Evolutionary conservation across 2,113 vertebrate species (phyloP).

Genomic region (Caretta caretta): DNA sequence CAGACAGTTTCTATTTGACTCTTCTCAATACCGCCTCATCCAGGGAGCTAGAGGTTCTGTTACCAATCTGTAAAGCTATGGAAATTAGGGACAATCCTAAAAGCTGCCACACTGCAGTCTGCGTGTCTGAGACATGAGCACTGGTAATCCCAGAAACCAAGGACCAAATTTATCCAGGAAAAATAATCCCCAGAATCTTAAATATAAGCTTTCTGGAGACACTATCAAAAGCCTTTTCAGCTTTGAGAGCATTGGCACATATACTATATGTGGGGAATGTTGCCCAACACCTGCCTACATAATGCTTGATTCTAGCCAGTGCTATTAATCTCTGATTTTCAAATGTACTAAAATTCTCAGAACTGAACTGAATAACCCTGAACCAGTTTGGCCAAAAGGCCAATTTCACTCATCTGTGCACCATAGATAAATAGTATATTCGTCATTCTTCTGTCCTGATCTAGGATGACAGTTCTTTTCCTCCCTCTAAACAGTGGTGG

Average conservation of each 20-base stretch:
- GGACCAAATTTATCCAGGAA: neutral
- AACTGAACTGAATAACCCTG: neutral
- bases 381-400: neutral
- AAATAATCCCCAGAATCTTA: neutral
- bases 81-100: neutral
- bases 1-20: neutral
- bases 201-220: neutral
- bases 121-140: neutral
- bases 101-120: neutral
- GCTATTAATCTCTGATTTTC: neutral
- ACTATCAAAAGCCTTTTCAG: neutral
- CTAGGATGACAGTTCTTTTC: neutral
- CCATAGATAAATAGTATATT: neutral
- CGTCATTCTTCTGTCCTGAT: neutral
- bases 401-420: neutral
- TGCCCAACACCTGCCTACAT: neutral
- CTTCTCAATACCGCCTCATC: neutral
- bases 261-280: neutral
- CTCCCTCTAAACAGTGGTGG: neutral
- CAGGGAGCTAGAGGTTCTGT: neutral
- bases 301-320: neutral
- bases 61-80: neutral
- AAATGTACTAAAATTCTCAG: neutral
- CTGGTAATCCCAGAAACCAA: neutral
- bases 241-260: neutral